Evolutionary conservation across 2,797 vertebrate species (phyloP).

Genomic region (Valencia hispanica): DNA sequence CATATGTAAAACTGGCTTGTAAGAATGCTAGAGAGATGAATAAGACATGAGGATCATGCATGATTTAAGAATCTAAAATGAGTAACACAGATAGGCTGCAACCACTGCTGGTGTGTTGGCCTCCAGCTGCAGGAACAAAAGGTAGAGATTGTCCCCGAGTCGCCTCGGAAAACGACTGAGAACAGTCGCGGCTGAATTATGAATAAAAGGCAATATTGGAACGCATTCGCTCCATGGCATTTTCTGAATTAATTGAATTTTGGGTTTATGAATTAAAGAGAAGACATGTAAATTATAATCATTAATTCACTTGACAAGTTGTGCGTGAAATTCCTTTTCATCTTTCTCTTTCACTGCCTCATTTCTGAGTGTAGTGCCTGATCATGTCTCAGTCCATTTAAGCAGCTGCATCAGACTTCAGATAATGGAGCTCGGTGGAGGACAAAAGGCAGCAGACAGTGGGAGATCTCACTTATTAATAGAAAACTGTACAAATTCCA

Average conservation of each 20-base stretch:
- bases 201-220: conserved; percentile 30
- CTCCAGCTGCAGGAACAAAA: conserved; percentile 37
- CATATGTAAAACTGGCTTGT: conserved; percentile 43
- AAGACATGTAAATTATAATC: conserved; percentile 60
- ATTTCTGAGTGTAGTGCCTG: conserved; percentile 43
- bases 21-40: conserved; percentile 49
- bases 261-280: conserved; percentile 62
- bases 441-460: conserved; percentile 28
- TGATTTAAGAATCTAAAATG: conserved; percentile 50
- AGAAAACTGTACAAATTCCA: conserved; percentile 25
- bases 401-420: conserved; percentile 48
- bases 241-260: conserved; percentile 65
- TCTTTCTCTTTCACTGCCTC: conserved; percentile 37
- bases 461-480: conserved; percentile 33
- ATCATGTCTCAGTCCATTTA: conserved; percentile 51
- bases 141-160: conserved; percentile 35
- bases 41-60: conserved; percentile 34
- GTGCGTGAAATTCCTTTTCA: conserved; percentile 64
- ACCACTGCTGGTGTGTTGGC: conserved; percentile 30
- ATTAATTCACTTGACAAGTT: conserved; percentile 53
- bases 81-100: conserved; percentile 32
- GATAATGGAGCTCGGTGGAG: conserved; percentile 40
- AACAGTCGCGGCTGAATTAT: conserved; percentile 26
- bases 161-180: conserved; percentile 18
- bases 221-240: conserved; percentile 44